These are phyloP conservation scores for Chaetodon auriga DNA, from an alignment of 2,113 vertebrate genomes.

Conservation along the genomic window DNA sequence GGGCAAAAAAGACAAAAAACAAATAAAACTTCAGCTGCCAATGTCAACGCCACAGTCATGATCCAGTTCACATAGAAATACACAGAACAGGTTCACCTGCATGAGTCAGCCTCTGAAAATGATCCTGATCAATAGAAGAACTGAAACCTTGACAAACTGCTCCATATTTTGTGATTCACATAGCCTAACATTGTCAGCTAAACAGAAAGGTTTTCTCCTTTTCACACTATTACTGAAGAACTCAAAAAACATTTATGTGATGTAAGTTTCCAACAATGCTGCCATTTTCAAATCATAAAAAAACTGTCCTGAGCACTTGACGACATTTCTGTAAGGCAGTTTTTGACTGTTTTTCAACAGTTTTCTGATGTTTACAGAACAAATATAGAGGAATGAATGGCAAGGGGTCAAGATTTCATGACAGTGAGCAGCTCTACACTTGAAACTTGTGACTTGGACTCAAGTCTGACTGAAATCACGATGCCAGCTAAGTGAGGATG, in stretches of 20 bases:
- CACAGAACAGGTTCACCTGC: neutral
- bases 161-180: neutral
- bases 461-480: neutral
- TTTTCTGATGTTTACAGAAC: neutral
- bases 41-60: neutral
- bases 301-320: no score
- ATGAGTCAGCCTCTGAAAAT: neutral
- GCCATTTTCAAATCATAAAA: neutral
- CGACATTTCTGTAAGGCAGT: neutral
- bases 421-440: no score
- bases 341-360: neutral
- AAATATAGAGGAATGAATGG: neutral
- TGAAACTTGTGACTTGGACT: neutral
- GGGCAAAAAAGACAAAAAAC: neutral
- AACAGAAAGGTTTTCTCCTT: neutral
- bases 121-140: neutral
- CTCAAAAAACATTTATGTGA: neutral
- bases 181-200: neutral
- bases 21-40: neutral
- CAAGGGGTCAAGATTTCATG: neutral
- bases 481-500: neutral
- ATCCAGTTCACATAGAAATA: neutral
- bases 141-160: constrained; percentile 3
- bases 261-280: neutral
- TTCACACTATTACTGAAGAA: neutral